phyloP scores from a whole-genome alignment of 2,888 invertebrate species.

The Teleogryllus oceanicus region DNA sequence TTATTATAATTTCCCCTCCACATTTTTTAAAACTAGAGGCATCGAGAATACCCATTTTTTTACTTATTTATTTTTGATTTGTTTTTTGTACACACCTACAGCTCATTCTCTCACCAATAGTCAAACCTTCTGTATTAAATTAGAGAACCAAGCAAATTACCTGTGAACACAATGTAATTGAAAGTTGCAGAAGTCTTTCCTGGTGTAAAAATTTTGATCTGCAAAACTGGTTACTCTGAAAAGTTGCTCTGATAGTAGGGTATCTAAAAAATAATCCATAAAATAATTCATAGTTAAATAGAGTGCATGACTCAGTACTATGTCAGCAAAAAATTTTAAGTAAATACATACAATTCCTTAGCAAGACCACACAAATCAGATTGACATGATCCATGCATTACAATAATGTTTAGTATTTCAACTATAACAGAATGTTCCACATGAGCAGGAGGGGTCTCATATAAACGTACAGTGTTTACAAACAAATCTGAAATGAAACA shows the following conservation, averaged over 20 bases:
- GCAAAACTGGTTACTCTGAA: background rate
- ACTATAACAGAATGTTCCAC: background rate
- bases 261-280: too few species aligned
- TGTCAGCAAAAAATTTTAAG: too few species aligned
- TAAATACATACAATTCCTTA: too few species aligned
- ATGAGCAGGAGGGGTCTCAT: background rate
- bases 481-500: background rate
- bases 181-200: background rate
- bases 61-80: too few species aligned
- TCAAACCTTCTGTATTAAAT: background rate
- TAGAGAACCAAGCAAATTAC: background rate
- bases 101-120: background rate
- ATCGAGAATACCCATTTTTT: too few species aligned
- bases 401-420: background rate
- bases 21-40: too few species aligned
- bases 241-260: background rate
- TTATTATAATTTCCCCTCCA: too few species aligned
- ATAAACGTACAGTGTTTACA: background rate
- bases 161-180: background rate
- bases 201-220: background rate
- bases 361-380: background rate
- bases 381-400: background rate
- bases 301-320: too few species aligned
- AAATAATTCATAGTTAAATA: too few species aligned
- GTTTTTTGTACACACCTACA: too few species aligned